Evolutionary conservation across 2,888 invertebrate genomes (phyloP).

Genomic region (Lypha dubia): DNA sequence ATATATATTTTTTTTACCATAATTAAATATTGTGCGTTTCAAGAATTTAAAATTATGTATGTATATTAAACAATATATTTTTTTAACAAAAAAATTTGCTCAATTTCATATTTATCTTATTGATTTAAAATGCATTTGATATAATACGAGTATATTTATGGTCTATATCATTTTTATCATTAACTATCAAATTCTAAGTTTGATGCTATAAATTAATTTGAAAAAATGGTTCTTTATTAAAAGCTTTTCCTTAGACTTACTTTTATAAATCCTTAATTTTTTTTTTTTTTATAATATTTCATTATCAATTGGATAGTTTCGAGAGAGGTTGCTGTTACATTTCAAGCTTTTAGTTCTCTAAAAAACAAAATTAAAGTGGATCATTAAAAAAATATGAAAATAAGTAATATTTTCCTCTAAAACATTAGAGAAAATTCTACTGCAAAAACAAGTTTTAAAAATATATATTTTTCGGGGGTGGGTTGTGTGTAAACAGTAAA

Average conservation of each 20-base stretch:
- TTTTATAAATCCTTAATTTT: not conserved
- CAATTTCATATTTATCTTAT: slow-evolving; percentile 24
- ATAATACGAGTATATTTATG: too few relatives aligned
- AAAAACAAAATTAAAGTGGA: too few relatives aligned
- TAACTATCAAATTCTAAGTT: slow-evolving; percentile 11
- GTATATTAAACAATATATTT: slow-evolving; percentile 34
- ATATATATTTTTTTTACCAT: not conserved
- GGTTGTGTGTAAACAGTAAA: too few relatives aligned
- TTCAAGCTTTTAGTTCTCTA: not conserved
- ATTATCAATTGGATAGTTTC: slow-evolving; percentile 26
- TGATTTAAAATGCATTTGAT: not conserved
- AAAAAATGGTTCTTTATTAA: slow-evolving; percentile 71
- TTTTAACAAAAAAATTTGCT: slow-evolving; percentile 24
- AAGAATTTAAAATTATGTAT: slow-evolving; percentile 41
- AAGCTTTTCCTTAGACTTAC: slow-evolving; percentile 77
- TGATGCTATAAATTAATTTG: not conserved
- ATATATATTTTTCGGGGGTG: too few relatives aligned
- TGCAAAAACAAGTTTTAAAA: too few relatives aligned
- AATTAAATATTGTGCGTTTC: slow-evolving; percentile 22
- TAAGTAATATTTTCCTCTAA: too few relatives aligned
- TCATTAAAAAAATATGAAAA: too few relatives aligned
- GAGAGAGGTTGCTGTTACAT: not conserved
- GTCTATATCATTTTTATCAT: slow-evolving; percentile 6
- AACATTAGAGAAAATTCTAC: too few relatives aligned
- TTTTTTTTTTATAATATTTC: slow-evolving; percentile 28